phyloP scores from a whole-genome alignment of 2,113 vertebrate genomes.

The Scomber japonicus region DNA sequence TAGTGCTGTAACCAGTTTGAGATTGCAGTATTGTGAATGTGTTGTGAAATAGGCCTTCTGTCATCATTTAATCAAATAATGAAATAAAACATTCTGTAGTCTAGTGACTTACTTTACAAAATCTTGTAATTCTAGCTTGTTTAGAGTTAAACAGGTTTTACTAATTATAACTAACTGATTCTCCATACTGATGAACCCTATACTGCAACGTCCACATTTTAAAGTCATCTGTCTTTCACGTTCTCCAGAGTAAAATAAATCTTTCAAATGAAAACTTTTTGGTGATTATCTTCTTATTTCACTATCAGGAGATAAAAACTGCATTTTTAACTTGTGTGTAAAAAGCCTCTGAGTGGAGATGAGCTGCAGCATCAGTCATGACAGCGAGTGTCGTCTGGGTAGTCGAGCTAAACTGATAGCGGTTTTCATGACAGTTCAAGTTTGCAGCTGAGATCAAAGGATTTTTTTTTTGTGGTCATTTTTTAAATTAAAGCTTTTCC shows the following conservation, averaged over 20 bases:
- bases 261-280: not conserved
- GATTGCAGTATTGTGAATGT: no score
- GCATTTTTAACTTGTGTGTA: constrained; percentile 25
- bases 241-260: not conserved
- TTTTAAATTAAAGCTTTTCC: constrained; percentile 14
- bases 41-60: no score
- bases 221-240: not conserved
- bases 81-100: not conserved
- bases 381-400: constrained; percentile 40
- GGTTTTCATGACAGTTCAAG: constrained; percentile 37
- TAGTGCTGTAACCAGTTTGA: no score
- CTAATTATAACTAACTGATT: no score
- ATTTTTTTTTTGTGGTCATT: not conserved
- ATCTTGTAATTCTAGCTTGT: not conserved
- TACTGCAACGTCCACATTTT: not conserved
- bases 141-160: no score
- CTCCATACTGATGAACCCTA: not conserved
- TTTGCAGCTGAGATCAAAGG: constrained; percentile 26
- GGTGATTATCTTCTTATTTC: constrained; percentile 7
- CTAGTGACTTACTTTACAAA: not conserved
- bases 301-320: constrained; percentile 20
- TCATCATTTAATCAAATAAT: no score
- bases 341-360: constrained; percentile 31
- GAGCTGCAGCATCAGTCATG: constrained; percentile 33
- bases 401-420: constrained; percentile 25